Percentiles rank a stretch among this genome's conserved stretches.
Evolutionary conservation across 1,140 invertebrate genomes (phyloP).

Genomic region (Planococcus citri): DNA sequence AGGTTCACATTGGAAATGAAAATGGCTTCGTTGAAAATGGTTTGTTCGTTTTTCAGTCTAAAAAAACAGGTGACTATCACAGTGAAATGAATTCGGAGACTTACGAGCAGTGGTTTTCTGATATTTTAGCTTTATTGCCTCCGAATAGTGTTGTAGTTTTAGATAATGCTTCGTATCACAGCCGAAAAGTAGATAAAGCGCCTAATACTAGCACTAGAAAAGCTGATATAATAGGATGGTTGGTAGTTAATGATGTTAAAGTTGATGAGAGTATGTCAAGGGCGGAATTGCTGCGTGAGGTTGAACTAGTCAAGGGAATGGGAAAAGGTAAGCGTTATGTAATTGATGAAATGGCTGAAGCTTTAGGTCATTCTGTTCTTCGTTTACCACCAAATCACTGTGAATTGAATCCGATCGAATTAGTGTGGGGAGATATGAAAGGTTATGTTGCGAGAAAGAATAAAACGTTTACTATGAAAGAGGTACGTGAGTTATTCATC

Average conservation of each 20-base stretch:
- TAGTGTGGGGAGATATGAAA: constrained; percentile 33
- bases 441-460: constrained; percentile 29
- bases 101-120: no score
- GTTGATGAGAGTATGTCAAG: background rate
- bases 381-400: constrained; percentile 33
- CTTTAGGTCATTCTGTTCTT: constrained; percentile 27
- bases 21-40: constrained; percentile 10
- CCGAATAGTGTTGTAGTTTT: no score
- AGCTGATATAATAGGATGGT: no score
- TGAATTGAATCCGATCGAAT: constrained; percentile 34
- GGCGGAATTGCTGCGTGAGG: background rate
- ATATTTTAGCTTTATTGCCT: no score
- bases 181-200: no score
- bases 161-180: no score
- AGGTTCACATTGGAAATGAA: constrained; percentile 7
- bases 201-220: no score
- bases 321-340: background rate
- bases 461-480: constrained; percentile 1
- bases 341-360: constrained; percentile 27
- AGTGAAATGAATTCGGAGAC: no score
- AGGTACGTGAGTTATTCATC: background rate
- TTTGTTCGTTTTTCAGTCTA: no score
- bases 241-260: no score
- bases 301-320: background rate
- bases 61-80: background rate